Conservation (phyloP, 2,113 vertebrate species). For the Trachemys scripta region DNA sequence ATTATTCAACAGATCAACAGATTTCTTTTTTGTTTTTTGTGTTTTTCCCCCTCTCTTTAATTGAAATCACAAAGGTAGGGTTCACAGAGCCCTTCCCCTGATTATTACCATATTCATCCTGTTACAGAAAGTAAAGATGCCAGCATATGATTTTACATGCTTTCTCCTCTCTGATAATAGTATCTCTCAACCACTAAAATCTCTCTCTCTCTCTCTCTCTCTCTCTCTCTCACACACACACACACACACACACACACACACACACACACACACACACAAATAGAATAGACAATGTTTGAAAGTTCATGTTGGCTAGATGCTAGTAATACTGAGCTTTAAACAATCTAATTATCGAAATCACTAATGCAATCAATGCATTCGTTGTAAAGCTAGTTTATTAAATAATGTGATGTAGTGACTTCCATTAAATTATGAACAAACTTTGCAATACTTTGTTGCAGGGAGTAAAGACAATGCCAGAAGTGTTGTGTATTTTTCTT, state of each 20-base stretch:
- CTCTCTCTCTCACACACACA: neutral
- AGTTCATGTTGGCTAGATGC: neutral
- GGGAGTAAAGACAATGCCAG: neutral
- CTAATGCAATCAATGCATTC: neutral
- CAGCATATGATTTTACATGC: constrained; percentile 36
- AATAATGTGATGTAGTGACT: neutral
- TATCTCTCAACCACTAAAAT: constrained; percentile 37
- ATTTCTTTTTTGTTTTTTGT: constrained; percentile 78
- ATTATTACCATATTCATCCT: constrained; percentile 69
- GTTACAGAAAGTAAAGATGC: neutral
- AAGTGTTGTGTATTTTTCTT: neutral
- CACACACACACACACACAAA: neutral
- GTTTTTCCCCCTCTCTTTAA: constrained; percentile 58
- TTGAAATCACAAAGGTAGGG: constrained; percentile 78
- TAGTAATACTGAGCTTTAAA: neutral
- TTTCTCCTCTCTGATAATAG: constrained; percentile 9
- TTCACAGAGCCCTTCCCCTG: constrained; percentile 66
- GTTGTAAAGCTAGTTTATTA: neutral
- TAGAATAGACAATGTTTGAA: neutral
- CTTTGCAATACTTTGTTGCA: neutral
- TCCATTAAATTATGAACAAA: constrained; percentile 8
- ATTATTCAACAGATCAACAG: constrained; percentile 79
- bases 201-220: no score
- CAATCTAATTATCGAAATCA: neutral
- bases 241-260: no score